Evolutionary conservation across 2,888 invertebrate genomes (phyloP), one percentile per base, ranked within the genome.

Genomic region (Rhingia rostrata): DNA sequence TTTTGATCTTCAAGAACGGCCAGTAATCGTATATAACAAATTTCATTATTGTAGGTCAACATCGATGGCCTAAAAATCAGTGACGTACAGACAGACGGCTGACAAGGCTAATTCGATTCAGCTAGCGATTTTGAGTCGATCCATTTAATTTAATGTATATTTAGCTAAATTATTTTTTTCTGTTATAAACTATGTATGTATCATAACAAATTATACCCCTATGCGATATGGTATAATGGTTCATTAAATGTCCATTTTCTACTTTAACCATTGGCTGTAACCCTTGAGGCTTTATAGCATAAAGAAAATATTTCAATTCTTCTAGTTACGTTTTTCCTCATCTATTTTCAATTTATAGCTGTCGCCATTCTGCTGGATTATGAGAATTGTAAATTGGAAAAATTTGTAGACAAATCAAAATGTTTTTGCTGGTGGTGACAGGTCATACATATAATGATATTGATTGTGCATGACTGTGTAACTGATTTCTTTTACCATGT

Each of bases 171-270:
- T n/a, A n/a, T n/a, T n/a, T n/a, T n/a, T n/a, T n/a, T n/a, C n/a
- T n/a, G n/a, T n/a, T n/a, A n/a, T n/a, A n/a, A n/a, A n/a, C n/a
- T n/a, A n/a, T n/a, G n/a, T n/a, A n/a, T n/a, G n/a, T n/a, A n/a
- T n/a, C n/a, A n/a, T n/a, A n/a, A n/a, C n/a, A n/a, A n/a, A n/a
- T n/a, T n/a, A n/a, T n/a, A n/a, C n/a, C n/a, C n/a, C n/a, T n/a
- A n/a, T n/a, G n/a, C n/a, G n/a, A n/a, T n/a, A n/a, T n/a, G n/a
- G n/a, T n/a, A n/a, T n/a, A n/a, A n/a, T n/a, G n/a, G n/a, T 30
- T 39, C 39, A 58, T 45, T 30, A 51, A 45, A 69, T 39, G 37
- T 58, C 39, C 49, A 60, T 70, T 70, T 58, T 49, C 39, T 43
- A 5, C 43, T 2, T 43, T 58, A 47, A 39, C 39, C 49, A 39